Percentiles rank a stretch among this genome's conserved stretches.
phyloP scores from a whole-genome alignment of 2,888 invertebrate genomes.

The Peribatodes rhomboidaria region DNA sequence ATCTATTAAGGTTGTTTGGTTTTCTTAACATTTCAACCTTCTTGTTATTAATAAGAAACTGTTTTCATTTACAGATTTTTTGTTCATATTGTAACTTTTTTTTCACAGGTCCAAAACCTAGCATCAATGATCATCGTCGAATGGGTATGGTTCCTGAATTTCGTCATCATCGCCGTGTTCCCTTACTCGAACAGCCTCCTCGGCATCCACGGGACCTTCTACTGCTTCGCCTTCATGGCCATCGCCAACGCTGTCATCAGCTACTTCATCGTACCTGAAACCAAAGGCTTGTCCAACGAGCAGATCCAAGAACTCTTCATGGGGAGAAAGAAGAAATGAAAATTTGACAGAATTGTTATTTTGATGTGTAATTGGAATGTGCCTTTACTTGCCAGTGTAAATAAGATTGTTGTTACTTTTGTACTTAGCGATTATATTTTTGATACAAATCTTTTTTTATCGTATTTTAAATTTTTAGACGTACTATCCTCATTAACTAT shows the following conservation, averaged over 20 bases:
- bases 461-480: background rate
- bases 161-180: conserved; percentile 74
- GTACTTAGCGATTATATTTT: conserved; percentile 4
- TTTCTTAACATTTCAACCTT: too few relatives aligned
- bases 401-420: conserved; percentile 7
- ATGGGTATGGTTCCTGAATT: conserved; percentile 78
- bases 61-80: too few relatives aligned
- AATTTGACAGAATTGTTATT: background rate
- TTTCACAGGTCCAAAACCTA: conserved; percentile 69
- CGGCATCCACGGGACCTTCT: conserved; percentile 74
- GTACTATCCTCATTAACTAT: too few relatives aligned
- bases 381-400: conserved; percentile 23
- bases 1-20: too few relatives aligned
- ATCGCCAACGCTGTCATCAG: conserved; percentile 61
- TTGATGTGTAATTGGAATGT: background rate
- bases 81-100: too few relatives aligned
- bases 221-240: conserved; percentile 67
- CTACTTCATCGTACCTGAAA: conserved; percentile 75
- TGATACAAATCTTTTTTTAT: conserved; percentile 1
- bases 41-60: background rate
- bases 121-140: conserved; percentile 76
- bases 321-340: conserved; percentile 41
- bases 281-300: conserved; percentile 76
- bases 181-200: conserved; percentile 63
- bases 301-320: conserved; percentile 68